These are phyloP conservation scores for Mico argentatus DNA, from an alignment of 2,797 vertebrate genomes.

Conservation along the genomic window DNA sequence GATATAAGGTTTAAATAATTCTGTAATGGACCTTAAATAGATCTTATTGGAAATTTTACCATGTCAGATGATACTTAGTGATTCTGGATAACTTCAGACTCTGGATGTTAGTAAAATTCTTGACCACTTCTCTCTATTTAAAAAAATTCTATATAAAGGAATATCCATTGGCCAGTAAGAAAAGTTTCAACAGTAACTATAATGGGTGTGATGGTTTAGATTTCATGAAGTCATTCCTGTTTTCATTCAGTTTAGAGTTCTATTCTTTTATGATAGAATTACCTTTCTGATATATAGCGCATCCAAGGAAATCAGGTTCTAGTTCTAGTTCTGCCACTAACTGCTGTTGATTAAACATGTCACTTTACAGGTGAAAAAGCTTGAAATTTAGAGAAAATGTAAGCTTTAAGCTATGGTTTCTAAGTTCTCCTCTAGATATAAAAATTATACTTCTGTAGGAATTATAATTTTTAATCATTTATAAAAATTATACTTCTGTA, in stretches of 20 bases:
- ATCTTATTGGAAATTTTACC: constrained; percentile 11
- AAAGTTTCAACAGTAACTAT: neutral
- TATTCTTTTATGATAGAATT: constrained; percentile 12
- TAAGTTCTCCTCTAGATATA: neutral
- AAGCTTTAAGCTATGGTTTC: constrained; percentile 5
- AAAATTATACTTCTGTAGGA: constrained; percentile 37
- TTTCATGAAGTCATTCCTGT: neutral
- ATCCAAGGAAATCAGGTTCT: neutral
- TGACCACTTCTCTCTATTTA: neutral
- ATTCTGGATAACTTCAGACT: neutral
- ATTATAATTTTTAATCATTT: constrained; percentile 21
- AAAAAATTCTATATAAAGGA: constrained; percentile 28
- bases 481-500: constrained; percentile 4
- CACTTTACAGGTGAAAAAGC: neutral
- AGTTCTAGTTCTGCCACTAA: constrained; percentile 22
- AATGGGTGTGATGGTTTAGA: neutral
- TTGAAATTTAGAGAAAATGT: constrained; percentile 40
- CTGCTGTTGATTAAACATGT: neutral
- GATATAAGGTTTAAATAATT: constrained; percentile 19
- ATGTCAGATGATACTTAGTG: constrained; percentile 12
- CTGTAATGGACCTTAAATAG: constrained; percentile 3
- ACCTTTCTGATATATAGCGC: constrained; percentile 20
- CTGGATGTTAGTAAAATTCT: constrained; percentile 33
- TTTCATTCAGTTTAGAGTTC: constrained; percentile 32
- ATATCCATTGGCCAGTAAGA: constrained; percentile 16